phyloP scores from a whole-genome alignment of 1,140 invertebrate species.

The Tetranychus urticae region DNA sequence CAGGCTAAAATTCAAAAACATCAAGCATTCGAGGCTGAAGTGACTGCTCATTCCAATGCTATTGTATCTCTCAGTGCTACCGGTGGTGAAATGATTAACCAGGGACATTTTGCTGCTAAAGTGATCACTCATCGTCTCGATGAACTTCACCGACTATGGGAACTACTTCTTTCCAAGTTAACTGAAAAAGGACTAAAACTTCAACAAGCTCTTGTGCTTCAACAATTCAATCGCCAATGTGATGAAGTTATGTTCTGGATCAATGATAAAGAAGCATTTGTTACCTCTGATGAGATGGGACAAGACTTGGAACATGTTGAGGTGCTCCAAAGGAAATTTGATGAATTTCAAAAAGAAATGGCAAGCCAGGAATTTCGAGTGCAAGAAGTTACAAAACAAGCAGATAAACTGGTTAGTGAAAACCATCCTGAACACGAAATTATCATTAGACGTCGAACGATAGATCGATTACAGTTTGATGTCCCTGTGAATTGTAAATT shows the following conservation, averaged over 20 bases:
- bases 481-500: no score
- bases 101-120: conserved; percentile 84
- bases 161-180: conserved; percentile 63
- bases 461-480: no score
- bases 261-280: no score
- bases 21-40: conserved; percentile 97
- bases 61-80: conserved; percentile 87
- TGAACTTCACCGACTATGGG: conserved; percentile 82
- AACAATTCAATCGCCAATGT: conserved; percentile 89
- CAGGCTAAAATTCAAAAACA: conserved; percentile 98
- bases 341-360: conserved; percentile 98
- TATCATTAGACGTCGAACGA: conserved; percentile 63
- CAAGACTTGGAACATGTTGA: no score
- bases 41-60: conserved; percentile 91
- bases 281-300: no score
- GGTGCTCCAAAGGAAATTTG: conserved; percentile 96
- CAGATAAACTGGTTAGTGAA: no score
- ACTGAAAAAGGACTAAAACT: conserved; percentile 87
- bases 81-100: conserved; percentile 88
- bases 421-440: no score
- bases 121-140: conserved; percentile 44
- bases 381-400: conserved; percentile 82
- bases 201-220: conserved; percentile 85
- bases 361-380: conserved; percentile 89
- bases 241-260: no score